phyloP scores from a whole-genome alignment of 2,888 invertebrate genomes.

The Graphium colonna region DNA sequence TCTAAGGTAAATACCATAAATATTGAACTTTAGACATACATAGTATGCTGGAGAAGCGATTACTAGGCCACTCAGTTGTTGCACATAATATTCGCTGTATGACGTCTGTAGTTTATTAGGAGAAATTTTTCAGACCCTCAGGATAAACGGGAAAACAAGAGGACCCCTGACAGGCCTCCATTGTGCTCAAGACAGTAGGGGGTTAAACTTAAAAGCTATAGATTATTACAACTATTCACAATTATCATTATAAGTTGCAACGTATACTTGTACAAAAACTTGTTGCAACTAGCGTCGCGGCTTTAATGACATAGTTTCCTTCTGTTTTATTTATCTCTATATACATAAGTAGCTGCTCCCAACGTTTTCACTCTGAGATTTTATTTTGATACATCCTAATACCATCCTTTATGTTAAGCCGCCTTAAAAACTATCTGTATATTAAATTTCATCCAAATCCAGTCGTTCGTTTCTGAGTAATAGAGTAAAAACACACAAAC shows the following conservation, averaged over 20 bases:
- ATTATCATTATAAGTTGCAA: conserved; percentile 1
- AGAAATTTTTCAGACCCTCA: conserved; percentile 8
- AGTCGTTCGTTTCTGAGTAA: too few relatives aligned
- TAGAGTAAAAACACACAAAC: too few relatives aligned
- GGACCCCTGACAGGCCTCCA: conserved; percentile 17
- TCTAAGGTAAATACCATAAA: too few relatives aligned
- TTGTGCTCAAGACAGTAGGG: conserved; percentile 13
- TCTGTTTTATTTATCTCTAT: too few relatives aligned
- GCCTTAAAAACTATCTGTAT: too few relatives aligned
- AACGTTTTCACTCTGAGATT: too few relatives aligned
- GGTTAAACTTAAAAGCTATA: conserved; percentile 15
- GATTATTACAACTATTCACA: conserved; percentile 11
- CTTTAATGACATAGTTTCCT: conserved; percentile 2
- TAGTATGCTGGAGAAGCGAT: background rate
- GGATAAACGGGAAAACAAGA: conserved; percentile 17
- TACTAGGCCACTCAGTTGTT: background rate
- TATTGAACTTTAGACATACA: too few relatives aligned
- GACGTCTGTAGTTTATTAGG: conserved; percentile 7
- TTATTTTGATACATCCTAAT: too few relatives aligned
- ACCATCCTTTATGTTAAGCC: too few relatives aligned
- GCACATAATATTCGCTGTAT: background rate
- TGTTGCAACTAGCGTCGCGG: background rate
- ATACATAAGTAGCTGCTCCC: too few relatives aligned
- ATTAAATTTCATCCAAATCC: too few relatives aligned
- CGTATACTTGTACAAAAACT: background rate